These are phyloP conservation scores for Heliconius melpomene DNA, from an alignment of 1,140 invertebrate genomes.

Conservation along the genomic window DNA sequence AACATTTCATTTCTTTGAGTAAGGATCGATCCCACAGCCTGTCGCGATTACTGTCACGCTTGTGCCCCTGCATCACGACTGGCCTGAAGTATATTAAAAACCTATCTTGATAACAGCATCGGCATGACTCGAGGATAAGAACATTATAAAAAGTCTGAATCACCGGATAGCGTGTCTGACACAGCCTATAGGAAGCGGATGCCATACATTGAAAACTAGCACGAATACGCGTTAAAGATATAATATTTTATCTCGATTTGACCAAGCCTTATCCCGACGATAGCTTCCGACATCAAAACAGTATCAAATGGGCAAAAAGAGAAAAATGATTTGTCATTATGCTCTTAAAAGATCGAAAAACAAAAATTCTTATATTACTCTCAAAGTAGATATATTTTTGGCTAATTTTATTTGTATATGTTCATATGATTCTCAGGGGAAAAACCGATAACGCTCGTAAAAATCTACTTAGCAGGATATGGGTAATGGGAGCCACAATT, in stretches of 20 bases:
- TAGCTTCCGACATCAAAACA: neutral
- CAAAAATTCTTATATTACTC: neutral
- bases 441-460: constrained; percentile 8
- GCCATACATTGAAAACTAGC: neutral
- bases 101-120: neutral
- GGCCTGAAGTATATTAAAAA: no score
- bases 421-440: neutral
- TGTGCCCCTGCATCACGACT: no score
- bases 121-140: neutral
- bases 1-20: no score
- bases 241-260: neutral
- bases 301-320: neutral
- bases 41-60: no score
- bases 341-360: neutral
- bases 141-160: neutral
- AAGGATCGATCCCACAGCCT: no score
- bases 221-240: neutral
- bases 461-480: neutral
- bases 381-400: neutral
- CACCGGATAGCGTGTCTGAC: neutral
- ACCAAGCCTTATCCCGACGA: neutral
- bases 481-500: neutral
- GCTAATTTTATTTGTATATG: neutral
- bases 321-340: neutral
- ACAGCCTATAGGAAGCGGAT: neutral